Base-by-base conservation (phyloP, 1,140 invertebrate species). In the Copidosoma floridanum region DNA sequence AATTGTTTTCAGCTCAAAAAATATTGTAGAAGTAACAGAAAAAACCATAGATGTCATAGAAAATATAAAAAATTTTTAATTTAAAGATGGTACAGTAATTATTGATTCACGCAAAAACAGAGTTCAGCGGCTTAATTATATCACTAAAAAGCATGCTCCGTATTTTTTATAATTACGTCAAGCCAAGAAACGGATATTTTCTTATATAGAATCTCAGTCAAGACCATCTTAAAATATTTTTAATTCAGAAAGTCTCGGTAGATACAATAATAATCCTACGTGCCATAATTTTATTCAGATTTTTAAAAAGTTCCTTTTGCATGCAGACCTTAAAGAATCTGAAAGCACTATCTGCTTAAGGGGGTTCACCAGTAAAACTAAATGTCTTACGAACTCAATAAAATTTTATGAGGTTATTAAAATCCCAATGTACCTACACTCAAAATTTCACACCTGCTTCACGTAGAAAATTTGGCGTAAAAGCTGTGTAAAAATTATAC, bases 71-170 rank as follows among this genome's bases (percentile, higher is more conserved):
- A 18, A 21, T 11, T 59, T 59, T n/a, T 43, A 52, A 52, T 26
- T 7, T 29, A 44, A 44, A 18, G 43, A 41, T 46, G 43, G 41
- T 24, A 37, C 18, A 10, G 29, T 7, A 32, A 47, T 70, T 20
- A 27, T 61, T n/a, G 26, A 50, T 53, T n/a, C 38, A 12, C 11
- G 10, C 44, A 32, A 66, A 65, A 65, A 71, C 63, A 10, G 68
- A 66, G 27, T 68, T 71, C 60, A 57, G 69, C 7, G 70, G 68
- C 0, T 57, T 68, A 14, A 58, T 70, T 14, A 65, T 68, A 32
- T 53, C 51, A 14, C 21, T 68, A 10, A 23, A 58, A 23, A 69
- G 54, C 40, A 32, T 64, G 10, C n/a, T 63, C 10, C 12, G 32
- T 40, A 40, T 68, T 18, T 68, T 51, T 40, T 18, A 64, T 2